These are phyloP conservation scores for Scolopax rusticola DNA, from an alignment of 2,797 vertebrate species.

Conservation along the genomic window DNA sequence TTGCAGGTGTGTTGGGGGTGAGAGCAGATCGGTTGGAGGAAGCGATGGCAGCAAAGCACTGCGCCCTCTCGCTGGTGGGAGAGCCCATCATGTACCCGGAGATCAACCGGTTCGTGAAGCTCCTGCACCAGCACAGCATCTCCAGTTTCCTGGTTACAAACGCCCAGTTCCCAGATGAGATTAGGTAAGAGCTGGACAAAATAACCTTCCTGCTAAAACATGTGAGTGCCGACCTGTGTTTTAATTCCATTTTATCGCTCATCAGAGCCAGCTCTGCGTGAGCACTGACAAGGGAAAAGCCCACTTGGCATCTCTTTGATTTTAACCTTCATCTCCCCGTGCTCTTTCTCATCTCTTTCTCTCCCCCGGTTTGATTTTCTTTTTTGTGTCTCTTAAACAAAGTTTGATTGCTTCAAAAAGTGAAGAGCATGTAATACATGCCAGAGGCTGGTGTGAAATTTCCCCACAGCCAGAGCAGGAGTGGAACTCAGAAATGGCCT, in stretches of 20 bases:
- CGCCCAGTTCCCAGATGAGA: slow-evolving; percentile 93
- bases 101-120: slow-evolving; percentile 89
- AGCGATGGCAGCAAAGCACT: slow-evolving; percentile 89
- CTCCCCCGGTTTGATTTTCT: neutral
- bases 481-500: neutral
- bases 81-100: slow-evolving; percentile 97
- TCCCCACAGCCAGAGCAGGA: neutral
- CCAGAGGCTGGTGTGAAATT: neutral
- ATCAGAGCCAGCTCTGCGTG: neutral
- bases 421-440: neutral
- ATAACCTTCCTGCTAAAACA: neutral
- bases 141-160: slow-evolving; percentile 97
- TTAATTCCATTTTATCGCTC: neutral
- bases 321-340: neutral
- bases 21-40: slow-evolving; percentile 86
- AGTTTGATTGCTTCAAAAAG: neutral
- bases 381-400: neutral
- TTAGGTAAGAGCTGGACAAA: slow-evolving; percentile 82
- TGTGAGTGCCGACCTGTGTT: neutral
- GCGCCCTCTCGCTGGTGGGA: slow-evolving; percentile 92
- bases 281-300: neutral
- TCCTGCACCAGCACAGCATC: slow-evolving; percentile 87
- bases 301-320: neutral
- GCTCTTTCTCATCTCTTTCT: neutral
- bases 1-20: slow-evolving; percentile 90